These are phyloP conservation scores for Intellagama lesueurii DNA, from an alignment of 2,797 vertebrate genomes.

Conservation along the genomic window DNA sequence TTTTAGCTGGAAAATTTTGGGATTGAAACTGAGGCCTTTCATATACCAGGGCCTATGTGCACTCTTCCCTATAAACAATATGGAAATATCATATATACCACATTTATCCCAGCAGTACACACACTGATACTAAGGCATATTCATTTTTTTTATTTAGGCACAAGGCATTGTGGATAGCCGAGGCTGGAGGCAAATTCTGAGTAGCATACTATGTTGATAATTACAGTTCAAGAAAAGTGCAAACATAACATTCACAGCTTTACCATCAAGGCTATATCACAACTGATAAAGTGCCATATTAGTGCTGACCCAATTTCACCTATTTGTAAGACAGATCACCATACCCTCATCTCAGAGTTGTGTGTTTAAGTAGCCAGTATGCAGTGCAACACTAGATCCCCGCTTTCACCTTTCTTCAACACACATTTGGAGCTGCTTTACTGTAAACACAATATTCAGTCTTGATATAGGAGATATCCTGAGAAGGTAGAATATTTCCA, in stretches of 20 bases:
- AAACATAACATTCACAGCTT: slow-evolving; percentile 86
- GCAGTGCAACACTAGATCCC: slow-evolving; percentile 72
- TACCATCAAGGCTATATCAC: slow-evolving; percentile 81
- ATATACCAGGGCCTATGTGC: not conserved
- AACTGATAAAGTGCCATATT: slow-evolving; percentile 83
- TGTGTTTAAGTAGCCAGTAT: slow-evolving; percentile 65
- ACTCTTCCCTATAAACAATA: not conserved
- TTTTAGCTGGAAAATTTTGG: not conserved
- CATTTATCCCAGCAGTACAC: not conserved
- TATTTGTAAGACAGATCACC: slow-evolving; percentile 72
- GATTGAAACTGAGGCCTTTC: not conserved
- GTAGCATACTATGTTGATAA: slow-evolving; percentile 77
- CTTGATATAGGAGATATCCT: slow-evolving; percentile 96
- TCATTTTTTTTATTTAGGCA: slow-evolving; percentile 88
- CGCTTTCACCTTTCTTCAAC: slow-evolving; percentile 65
- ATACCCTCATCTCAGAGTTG: slow-evolving; percentile 69
- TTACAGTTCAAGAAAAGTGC: slow-evolving; percentile 81
- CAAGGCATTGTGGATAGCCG: slow-evolving; percentile 81
- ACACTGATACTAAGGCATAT: slow-evolving; percentile 78
- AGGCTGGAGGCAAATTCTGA: slow-evolving; percentile 77
- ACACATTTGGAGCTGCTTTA: slow-evolving; percentile 71
- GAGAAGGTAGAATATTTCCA: slow-evolving; percentile 99
- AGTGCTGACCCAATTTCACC: slow-evolving; percentile 79
- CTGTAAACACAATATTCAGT: slow-evolving; percentile 81
- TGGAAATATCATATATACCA: not conserved